phyloP scores from a whole-genome alignment of 2,797 vertebrate genomes.

The Luscinia luscinia region DNA sequence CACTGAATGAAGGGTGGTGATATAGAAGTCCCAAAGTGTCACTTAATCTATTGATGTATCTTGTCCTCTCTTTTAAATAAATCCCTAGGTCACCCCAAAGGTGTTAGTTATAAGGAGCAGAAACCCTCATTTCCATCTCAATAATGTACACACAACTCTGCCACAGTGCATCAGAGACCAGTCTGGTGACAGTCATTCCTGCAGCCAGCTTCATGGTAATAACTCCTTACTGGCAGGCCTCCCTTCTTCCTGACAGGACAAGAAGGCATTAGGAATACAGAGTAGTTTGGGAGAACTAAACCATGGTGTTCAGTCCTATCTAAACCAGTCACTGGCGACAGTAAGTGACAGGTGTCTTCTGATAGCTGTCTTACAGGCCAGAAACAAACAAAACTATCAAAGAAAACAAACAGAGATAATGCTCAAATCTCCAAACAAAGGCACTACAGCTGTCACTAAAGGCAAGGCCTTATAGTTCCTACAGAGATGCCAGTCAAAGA shows the following conservation, averaged over 20 bases:
- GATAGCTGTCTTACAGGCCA: not conserved
- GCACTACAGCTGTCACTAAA: not conserved
- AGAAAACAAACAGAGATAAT: not conserved
- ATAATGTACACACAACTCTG: not conserved
- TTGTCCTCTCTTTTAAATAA: not conserved
- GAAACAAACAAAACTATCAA: not conserved
- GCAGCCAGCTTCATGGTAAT: not conserved
- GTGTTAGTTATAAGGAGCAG: not conserved
- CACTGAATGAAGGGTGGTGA: not conserved
- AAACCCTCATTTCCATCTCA: not conserved
- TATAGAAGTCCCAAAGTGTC: not conserved
- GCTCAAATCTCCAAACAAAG: not conserved
- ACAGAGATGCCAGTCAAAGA: not conserved
- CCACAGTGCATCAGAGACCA: not conserved
- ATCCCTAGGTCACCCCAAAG: not conserved
- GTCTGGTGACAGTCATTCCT: not conserved
- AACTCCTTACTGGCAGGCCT: not conserved
- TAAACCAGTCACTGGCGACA: not conserved
- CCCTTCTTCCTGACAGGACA: not conserved
- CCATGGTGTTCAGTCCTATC: fast-evolving
- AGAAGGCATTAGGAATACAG: not conserved
- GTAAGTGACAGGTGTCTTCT: not conserved
- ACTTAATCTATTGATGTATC: not conserved
- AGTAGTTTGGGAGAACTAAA: not conserved
- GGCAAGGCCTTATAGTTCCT: not conserved